Base-by-base conservation (phyloP, 2,797 vertebrate genomes). In the Cyprinodon diabolis region DNA sequence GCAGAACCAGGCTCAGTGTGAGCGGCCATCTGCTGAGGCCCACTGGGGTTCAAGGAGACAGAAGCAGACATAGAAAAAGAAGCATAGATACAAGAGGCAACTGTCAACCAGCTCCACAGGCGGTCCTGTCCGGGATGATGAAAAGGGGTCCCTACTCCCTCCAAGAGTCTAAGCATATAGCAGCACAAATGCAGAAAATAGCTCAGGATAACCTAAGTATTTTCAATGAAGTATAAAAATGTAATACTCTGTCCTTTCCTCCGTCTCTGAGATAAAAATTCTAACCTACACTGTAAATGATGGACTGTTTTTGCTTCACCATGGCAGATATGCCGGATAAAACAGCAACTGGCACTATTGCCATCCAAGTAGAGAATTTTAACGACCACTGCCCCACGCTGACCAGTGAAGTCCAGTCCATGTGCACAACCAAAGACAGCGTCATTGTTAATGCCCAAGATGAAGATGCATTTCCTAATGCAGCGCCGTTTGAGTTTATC, bases 371-470 rank as follows among this genome's bases (percentile, higher is more conserved):
- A 65, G 67, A 87, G 25, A 90, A 92, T 63, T 56, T 68, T 8
- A 93, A 99, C 83, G 97, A 99, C 91, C 93, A 98, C 77, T 97
- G 97, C 75, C 98, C 98, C 3, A 73, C 47, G 1, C 84, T 99
- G 71, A 88, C 90, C n/a, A 91, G 91, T 67, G 48, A 78, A 0
- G 5, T 75, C 0, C 83, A 87, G 62, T 93, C 47, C 0, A 52
- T 98, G 51, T 99, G 98, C 66, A 88, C 87, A 14, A 66, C 92
- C 0, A 12, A 60, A 1, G 66, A 91, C 0, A 86, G 85, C 2
- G 62, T 98, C 66, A 88, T 95, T 7, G 90, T 98, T 65, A 95
- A 81, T 0, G 97, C 96, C 0, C 0, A 2, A 14, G 98, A 99
- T 85, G 66, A 81, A 13, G 97, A 99, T 40, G 19, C 25, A 0